Evolutionary conservation across 2,888 invertebrate species (phyloP).

Genomic region (Metopia argyrocephala): DNA sequence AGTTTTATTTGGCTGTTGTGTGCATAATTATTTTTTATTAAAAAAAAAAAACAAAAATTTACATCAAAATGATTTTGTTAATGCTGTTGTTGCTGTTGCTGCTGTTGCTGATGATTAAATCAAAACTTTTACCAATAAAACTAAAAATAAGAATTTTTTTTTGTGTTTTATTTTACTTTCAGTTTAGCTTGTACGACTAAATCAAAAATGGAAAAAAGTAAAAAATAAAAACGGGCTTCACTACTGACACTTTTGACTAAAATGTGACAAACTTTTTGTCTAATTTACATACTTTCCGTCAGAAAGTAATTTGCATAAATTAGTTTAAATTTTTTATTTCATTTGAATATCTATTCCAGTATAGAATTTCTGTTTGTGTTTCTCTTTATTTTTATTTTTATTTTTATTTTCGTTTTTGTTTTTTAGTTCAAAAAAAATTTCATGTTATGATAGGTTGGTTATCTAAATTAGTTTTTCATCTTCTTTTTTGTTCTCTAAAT

Average conservation of each 20-base stretch:
- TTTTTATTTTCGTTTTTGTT: no score
- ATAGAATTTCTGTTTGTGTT: background rate
- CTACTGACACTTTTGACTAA: background rate
- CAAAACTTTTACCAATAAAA: no score
- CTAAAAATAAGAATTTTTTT: no score
- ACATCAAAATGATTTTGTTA: background rate
- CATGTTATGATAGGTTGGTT: no score
- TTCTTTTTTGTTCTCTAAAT: background rate
- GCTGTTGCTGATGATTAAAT: background rate
- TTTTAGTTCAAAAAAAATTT: no score
- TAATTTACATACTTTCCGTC: background rate
- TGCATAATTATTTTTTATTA: no score
- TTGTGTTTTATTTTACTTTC: no score
- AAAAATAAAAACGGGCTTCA: no score
- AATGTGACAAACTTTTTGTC: background rate
- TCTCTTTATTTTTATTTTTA: background rate
- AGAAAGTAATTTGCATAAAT: background rate
- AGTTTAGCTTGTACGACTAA: no score
- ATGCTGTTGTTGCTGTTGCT: background rate
- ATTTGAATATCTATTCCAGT: background rate
- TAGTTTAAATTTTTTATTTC: background rate
- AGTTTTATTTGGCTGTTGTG: background rate
- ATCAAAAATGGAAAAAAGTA: no score
- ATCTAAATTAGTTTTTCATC: background rate
- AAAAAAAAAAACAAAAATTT: no score